A percentile compares a stretch with the other conserved stretches of the same genome.
Conservation (phyloP, 64 coral and sea anemone species). For the Actinia tenebrosa region DNA sequence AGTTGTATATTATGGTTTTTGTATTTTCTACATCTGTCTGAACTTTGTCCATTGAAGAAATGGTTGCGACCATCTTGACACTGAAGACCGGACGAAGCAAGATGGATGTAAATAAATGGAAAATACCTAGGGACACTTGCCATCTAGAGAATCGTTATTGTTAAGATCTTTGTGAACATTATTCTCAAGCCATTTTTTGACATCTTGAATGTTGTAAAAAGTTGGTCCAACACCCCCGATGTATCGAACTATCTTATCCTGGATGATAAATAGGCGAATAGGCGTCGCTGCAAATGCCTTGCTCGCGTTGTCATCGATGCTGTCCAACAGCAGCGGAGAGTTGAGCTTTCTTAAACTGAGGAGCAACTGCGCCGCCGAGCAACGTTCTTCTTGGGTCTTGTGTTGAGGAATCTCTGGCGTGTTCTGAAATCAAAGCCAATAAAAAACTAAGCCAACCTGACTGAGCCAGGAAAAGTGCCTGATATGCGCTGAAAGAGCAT, state of each 20-base stretch:
- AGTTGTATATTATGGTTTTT: no score
- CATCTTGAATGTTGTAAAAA: constrained; percentile 55
- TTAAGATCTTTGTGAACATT: background rate
- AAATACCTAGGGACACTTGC: background rate
- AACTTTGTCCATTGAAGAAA: background rate
- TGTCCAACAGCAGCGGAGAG: constrained; percentile 62
- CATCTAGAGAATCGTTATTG: background rate
- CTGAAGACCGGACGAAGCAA: background rate
- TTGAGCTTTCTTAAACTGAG: constrained; percentile 33
- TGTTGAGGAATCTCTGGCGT: constrained; percentile 51
- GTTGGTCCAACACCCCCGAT: constrained; percentile 63
- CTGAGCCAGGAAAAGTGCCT: no score
- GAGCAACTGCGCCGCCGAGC: constrained; percentile 45
- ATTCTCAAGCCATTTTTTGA: constrained; percentile 46
- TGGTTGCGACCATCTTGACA: background rate
- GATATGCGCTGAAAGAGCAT: background rate
- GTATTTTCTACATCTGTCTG: background rate
- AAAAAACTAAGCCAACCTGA: background rate
- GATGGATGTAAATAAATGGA: background rate
- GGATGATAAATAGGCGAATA: constrained; percentile 56
- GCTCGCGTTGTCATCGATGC: constrained; percentile 47
- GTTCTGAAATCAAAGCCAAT: constrained; percentile 33
- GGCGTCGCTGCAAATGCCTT: constrained; percentile 56
- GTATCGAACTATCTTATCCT: constrained; percentile 29
- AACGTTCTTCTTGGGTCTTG: constrained; percentile 55